These are phyloP conservation scores for Pseudopipra pipra DNA, from an alignment of 2,113 vertebrate genomes.

Conservation along the genomic window DNA sequence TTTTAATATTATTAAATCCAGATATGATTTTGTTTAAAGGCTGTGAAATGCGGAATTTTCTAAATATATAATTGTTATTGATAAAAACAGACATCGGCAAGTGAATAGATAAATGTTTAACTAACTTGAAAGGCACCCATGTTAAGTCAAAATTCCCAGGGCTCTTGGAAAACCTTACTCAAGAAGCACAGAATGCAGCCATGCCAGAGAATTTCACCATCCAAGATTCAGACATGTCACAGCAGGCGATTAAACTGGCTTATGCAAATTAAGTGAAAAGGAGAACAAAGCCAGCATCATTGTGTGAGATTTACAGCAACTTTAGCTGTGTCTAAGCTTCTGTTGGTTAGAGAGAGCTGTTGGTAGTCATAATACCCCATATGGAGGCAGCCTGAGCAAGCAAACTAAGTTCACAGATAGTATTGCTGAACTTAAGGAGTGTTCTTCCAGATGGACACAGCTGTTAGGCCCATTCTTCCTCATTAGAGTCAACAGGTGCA, in stretches of 20 bases:
- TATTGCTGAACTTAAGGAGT: not conserved
- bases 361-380: not conserved
- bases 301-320: not conserved
- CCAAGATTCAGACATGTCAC: not conserved
- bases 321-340: not conserved
- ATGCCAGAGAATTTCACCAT: not conserved
- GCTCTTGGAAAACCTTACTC: not conserved
- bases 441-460: not conserved
- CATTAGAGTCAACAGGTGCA: not conserved
- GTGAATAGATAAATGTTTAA: not conserved
- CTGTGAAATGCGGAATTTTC: not conserved
- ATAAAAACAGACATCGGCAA: accelerated
- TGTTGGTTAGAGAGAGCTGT: not conserved
- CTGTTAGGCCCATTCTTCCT: not conserved
- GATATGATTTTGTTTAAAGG: not conserved
- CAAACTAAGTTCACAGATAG: not conserved
- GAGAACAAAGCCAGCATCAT: not conserved
- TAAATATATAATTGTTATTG: not conserved
- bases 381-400: not conserved
- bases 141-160: not conserved
- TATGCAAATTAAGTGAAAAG: not conserved
- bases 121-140: not conserved
- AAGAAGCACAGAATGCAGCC: not conserved
- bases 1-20: not conserved
- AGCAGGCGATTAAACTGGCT: not conserved